Base-by-base conservation (phyloP, 2,113 vertebrate species). In the Bujurquina vittata region DNA sequence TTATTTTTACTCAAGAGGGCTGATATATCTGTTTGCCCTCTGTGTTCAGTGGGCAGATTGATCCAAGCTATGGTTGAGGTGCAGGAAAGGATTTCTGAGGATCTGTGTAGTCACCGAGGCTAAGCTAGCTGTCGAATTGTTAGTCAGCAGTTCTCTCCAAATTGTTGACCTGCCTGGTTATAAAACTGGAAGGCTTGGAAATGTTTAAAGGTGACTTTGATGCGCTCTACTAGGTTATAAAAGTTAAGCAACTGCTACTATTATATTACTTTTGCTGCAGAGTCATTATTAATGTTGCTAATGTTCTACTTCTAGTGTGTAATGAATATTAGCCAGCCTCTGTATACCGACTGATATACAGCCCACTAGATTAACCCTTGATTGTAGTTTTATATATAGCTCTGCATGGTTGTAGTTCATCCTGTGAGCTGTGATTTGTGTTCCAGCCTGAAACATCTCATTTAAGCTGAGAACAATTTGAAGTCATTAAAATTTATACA, bases 401-500 rank as follows among this genome's bases (percentile, higher is more conserved):
- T 69, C 43, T 72, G 17, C 17, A 18, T 8, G 2, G 20, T 7
- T 52, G 17, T 52, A 5, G 17, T 54, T 55, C 35, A 37, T 10
- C 35, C 35, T 10, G 5, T 37, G 35, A 37, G 9, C 9, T 43
- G 5, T 10, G 37, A 43, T 10, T 12, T 43, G 0, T 4, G 3
- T 52, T 69, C 23, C 43, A 49, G 65, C 9, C 26, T 31, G 10
- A 14, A n/a, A 72, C n/a, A 1, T 54, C 46, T 72, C 6, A 54
- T 54, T 33, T 72, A 18, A 72, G 67, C 46, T 4, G 0, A 46
- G 46, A 72, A 72, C 26, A 54, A 9, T 72, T 72, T 31, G 46
- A 72, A 72, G 46, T 52, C 65, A 52, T 72, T 72, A 31, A 72
- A 12, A 72, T 72, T 20, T 72, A 72, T 72, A 72, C 46, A 33